Base-by-base conservation (phyloP, 2,888 invertebrate species). In the Anodontia alba region DNA sequence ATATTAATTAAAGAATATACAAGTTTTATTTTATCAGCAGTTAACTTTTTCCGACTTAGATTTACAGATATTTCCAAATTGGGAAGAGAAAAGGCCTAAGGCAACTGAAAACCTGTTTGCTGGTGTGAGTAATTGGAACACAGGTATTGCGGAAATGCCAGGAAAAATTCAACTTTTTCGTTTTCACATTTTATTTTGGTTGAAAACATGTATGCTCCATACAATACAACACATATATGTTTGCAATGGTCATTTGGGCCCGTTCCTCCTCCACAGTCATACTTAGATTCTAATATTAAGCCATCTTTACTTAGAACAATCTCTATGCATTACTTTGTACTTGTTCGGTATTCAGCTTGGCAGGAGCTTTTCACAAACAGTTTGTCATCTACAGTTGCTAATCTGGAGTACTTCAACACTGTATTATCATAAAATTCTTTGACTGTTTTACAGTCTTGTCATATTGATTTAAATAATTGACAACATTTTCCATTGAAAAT, bases 51-150 rank as follows among this genome's bases (percentile, higher is more conserved):
- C 43, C 8, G 43, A 43, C 43, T 12, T 43, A 43, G 43, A 8
- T 17, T 43, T 43, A 43, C 43, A 43, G 8, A 43, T 43, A 12
- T 17, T 43, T 43, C 43, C 43, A 43, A 43, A 43, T 17, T 43
- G 43, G 10, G 43, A 43, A 43, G 43, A 43, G 43, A 17, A 17
- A 43, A 43, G 83, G 26, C 86, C 87, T 46, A 69, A 20, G 15
- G 75, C 79, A 57, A 85, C 49, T 7, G 83, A 86, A 36, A 36
- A 67, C 3, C 49, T 49, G 68, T 87, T 87, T 36, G 87, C 83
- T 43, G 84, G 84, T 36, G 71, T 17, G 72, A 80, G 81, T 12
- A 68, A 46, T 31, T 86, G 88, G 57, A 80, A 80, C 15, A 88
- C 76, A 29, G 81, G 85, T 42, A 83, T 78, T 23, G 75, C 54